Evolutionary conservation across 1,140 invertebrate genomes (phyloP).

Genomic region (Drosophila sp.): DNA sequence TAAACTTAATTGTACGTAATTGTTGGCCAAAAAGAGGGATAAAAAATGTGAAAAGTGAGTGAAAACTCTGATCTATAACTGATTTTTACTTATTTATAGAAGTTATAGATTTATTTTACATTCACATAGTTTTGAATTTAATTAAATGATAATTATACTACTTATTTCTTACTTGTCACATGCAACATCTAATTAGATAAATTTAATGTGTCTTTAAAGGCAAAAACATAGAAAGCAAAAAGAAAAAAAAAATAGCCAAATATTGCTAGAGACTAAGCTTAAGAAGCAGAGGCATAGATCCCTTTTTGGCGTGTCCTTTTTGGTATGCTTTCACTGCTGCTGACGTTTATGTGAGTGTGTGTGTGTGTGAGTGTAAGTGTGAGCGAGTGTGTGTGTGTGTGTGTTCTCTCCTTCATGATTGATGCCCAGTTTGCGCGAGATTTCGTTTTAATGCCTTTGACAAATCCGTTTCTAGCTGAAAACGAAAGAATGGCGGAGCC

Average conservation of each 20-base stretch:
- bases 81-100: too few relatives aligned
- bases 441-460: constrained; percentile 80
- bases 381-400: constrained; percentile 18
- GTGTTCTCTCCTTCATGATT: constrained; percentile 62
- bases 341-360: constrained; percentile 14
- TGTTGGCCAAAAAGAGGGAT: too few relatives aligned
- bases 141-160: too few relatives aligned
- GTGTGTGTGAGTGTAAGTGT: neutral
- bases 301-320: constrained; percentile 37
- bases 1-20: too few relatives aligned
- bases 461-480: constrained; percentile 74
- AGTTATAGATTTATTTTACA: too few relatives aligned
- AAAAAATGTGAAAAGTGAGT: too few relatives aligned
- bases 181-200: neutral
- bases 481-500: constrained; percentile 32
- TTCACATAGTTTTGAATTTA: too few relatives aligned
- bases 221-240: neutral
- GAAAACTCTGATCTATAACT: too few relatives aligned
- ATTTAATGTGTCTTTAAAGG: neutral
- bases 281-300: constrained; percentile 36
- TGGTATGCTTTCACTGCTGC: constrained; percentile 33
- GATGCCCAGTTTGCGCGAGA: constrained; percentile 76
- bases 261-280: neutral
- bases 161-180: too few relatives aligned
- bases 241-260: neutral